Conservation (phyloP, 2,797 vertebrate genomes). For the Luscinia megarhynchos region DNA sequence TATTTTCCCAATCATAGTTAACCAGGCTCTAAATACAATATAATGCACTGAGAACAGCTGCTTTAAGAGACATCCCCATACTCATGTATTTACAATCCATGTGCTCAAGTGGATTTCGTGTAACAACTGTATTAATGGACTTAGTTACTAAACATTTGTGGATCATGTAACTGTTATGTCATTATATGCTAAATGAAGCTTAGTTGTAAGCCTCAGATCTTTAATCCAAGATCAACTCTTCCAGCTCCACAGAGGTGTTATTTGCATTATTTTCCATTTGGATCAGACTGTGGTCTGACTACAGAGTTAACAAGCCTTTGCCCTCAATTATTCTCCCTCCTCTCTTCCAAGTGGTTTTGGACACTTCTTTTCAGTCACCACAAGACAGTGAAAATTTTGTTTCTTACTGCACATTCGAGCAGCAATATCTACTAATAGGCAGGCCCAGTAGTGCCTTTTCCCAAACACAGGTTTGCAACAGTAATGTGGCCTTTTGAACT, state of each 20-base stretch:
- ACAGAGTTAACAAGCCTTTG: background rate
- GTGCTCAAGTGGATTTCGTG: constrained; percentile 13
- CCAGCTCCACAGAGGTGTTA: constrained; percentile 28
- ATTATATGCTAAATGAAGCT: constrained; percentile 50
- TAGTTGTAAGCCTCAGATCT: constrained; percentile 58
- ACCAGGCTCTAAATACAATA: background rate
- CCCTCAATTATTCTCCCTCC: background rate
- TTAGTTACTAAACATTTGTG: constrained; percentile 12
- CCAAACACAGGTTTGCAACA: background rate
- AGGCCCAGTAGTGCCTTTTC: background rate
- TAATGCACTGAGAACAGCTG: background rate
- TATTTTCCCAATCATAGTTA: background rate
- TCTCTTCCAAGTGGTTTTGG: background rate
- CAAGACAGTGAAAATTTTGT: background rate
- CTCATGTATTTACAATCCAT: background rate
- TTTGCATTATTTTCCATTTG: constrained; percentile 48
- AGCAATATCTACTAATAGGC: background rate
- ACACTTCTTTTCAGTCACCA: background rate
- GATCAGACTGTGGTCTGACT: constrained; percentile 12
- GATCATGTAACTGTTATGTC: background rate
- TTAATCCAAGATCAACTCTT: constrained; percentile 58
- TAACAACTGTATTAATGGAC: constrained; percentile 26
- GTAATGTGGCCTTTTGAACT: background rate
- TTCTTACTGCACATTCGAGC: background rate
- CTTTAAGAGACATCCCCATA: background rate